Evolutionary conservation across 2,888 invertebrate species (phyloP).

Genomic region (Diadromus collaris): DNA sequence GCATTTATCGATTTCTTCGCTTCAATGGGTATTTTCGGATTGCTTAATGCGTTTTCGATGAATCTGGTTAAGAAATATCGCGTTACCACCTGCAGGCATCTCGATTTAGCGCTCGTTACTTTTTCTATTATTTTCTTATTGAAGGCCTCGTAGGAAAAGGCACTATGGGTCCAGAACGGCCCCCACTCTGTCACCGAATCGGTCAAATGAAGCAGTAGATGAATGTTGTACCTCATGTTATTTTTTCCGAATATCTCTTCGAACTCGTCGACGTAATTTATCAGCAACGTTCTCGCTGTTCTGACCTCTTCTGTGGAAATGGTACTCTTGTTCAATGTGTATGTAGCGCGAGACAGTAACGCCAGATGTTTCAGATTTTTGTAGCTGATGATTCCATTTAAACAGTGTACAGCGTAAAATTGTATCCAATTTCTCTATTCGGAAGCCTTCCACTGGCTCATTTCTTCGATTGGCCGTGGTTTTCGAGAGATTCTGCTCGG

Average conservation of each 20-base stretch:
- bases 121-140: slow-evolving; percentile 12
- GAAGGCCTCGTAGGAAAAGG: slow-evolving; percentile 29
- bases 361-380: neutral
- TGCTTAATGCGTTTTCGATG: too few relatives aligned
- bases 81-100: too few relatives aligned
- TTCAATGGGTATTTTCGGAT: too few relatives aligned
- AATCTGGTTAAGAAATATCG: too few relatives aligned
- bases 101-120: neutral
- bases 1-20: too few relatives aligned
- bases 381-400: slow-evolving; percentile 14
- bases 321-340: neutral
- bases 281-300: neutral
- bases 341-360: slow-evolving; percentile 14
- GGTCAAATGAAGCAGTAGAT: slow-evolving; percentile 31
- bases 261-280: neutral
- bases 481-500: slow-evolving; percentile 7
- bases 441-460: slow-evolving; percentile 34
- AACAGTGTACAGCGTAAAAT: slow-evolving; percentile 4
- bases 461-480: neutral
- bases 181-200: neutral
- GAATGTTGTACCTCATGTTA: slow-evolving; percentile 21
- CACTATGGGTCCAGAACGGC: slow-evolving; percentile 21
- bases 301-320: neutral
- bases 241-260: slow-evolving; percentile 1
- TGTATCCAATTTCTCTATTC: slow-evolving; percentile 39